Evolutionary conservation across 1,140 invertebrate species (phyloP).

Genomic region (Oreohelix idahoensis): DNA sequence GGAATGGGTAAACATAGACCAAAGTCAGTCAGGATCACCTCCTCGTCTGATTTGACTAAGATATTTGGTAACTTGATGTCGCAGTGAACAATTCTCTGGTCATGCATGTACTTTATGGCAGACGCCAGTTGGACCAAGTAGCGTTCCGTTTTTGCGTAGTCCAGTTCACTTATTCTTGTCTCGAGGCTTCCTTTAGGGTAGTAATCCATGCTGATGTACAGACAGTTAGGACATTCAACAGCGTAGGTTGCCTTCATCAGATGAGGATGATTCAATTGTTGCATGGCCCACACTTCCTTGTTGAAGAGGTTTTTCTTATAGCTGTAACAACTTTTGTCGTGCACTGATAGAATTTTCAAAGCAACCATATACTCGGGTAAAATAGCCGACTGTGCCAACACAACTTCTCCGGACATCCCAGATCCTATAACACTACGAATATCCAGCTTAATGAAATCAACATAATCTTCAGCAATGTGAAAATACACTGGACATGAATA

Average conservation of each 20-base stretch:
- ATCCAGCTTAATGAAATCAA: neutral
- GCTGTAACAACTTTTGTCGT: neutral
- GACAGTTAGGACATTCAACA: neutral
- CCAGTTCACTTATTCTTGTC: neutral
- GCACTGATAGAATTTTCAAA: neutral
- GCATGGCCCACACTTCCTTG: neutral
- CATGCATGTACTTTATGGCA: conserved; percentile 1
- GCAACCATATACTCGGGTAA: neutral
- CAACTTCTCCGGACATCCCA: neutral
- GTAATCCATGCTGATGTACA: neutral
- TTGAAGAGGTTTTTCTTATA: neutral
- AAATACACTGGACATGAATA: neutral
- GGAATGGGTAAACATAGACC: neutral
- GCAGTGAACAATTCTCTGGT: neutral
- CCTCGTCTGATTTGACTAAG: neutral
- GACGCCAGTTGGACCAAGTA: neutral
- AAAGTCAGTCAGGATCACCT: conserved; percentile 3
- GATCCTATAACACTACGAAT: neutral
- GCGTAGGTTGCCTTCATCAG: neutral
- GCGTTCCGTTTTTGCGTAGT: neutral
- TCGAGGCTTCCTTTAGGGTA: neutral
- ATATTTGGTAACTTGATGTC: conserved; percentile 15
- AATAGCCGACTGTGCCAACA: neutral
- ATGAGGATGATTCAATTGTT: neutral
- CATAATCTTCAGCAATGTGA: neutral